Evolutionary conservation across 2,797 vertebrate genomes (phyloP), one percentile per base, ranked within the genome.

Genomic region (Sebastes nivosus): DNA sequence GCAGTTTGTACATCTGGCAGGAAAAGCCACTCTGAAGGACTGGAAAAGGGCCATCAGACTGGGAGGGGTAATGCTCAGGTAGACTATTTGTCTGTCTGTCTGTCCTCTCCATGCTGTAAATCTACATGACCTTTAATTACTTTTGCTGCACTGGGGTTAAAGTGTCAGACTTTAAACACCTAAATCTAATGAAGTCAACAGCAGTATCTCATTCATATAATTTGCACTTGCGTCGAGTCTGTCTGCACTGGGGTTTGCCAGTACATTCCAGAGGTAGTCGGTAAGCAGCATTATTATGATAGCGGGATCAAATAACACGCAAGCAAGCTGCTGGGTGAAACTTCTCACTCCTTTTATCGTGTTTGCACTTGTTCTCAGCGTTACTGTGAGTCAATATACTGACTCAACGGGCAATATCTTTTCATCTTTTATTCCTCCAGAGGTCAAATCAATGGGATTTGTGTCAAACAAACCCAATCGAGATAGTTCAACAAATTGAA

Each of bases 11-110:
- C 96, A 98, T 90, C 93, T 98, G 93, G 97, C 97, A 85, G 98
- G 98, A 57, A 99, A 98, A 91, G 97, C 97, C 52, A 98, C 98
- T 29, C 94, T 99, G 76, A 98, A 99, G 92, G 97, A 99, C 87
- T 99, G 97, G 97, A 99, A 98, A 92, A 95, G 97, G 90, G 97
- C 98, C 89, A 98, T 98, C 92, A 96, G 97, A 78, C 93, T 98
- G 11, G 97, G 97, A 83, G 97, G 97, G 78, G 97, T 98, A 78
- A 98, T 99, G 98, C 96, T 99, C 89, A 98, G 97, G 98, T 99
- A 95, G 85, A 42, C 38, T 42, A 42, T 42, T 4, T 59, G 2
- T 75, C 18, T 73, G 10, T 75, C 18, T 72, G 10, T 59, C 29
- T 79, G 36, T 57, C 32, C 2, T 54, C 50, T 10, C 50, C 38